These are phyloP conservation scores for Petrolisthes cinctipes DNA, from an alignment of 2,888 invertebrate genomes.

Conservation along the genomic window DNA sequence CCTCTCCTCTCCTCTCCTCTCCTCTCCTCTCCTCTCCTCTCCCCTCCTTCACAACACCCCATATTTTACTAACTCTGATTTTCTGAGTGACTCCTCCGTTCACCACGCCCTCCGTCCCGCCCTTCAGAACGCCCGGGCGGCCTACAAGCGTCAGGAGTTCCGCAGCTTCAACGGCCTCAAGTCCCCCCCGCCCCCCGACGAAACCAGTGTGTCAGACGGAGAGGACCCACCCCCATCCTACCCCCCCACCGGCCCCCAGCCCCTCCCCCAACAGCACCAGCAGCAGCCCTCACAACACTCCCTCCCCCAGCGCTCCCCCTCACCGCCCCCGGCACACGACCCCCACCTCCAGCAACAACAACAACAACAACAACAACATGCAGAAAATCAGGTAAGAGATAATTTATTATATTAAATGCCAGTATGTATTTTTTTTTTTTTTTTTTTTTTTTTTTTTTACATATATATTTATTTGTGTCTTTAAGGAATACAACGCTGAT, in stretches of 20 bases:
- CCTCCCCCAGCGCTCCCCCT: constrained; percentile 22
- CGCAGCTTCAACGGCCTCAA: constrained; percentile 58
- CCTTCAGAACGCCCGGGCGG: constrained; percentile 64
- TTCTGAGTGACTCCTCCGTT: too few relatives aligned
- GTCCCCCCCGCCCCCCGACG: constrained; percentile 62
- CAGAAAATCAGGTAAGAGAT: constrained; percentile 43
- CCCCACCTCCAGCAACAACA: constrained; percentile 46
- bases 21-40: too few relatives aligned
- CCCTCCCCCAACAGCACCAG: constrained; percentile 12
- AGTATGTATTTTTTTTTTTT: too few relatives aligned
- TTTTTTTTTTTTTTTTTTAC: too few relatives aligned
- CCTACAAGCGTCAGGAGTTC: constrained; percentile 65
- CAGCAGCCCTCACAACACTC: constrained; percentile 15
- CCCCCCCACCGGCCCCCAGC: constrained; percentile 22
- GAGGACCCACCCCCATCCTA: constrained; percentile 18
- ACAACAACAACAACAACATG: constrained; percentile 58
- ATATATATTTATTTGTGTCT: too few relatives aligned
- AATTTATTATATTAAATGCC: background rate
- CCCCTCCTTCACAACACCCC: too few relatives aligned
- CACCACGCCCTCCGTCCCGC: background rate
- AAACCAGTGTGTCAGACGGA: constrained; percentile 58
- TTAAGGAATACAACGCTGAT: too few relatives aligned
- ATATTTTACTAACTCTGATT: too few relatives aligned
- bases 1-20: too few relatives aligned
- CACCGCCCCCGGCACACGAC: constrained; percentile 38